Conservation (phyloP, 1,140 invertebrate species). For the Myzus persicae region DNA sequence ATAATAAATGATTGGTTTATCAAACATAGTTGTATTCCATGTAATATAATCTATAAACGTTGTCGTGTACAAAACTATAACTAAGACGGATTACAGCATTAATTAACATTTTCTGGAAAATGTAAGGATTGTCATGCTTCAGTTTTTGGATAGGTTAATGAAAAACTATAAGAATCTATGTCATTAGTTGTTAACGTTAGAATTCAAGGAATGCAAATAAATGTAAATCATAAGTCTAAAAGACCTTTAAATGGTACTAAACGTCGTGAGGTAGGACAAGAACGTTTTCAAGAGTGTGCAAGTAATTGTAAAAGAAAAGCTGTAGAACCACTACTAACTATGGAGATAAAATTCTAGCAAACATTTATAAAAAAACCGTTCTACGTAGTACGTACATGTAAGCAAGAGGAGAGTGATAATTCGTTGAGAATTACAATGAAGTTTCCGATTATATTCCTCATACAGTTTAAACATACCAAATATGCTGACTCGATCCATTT, state of each 20-base stretch:
- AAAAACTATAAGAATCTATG: too few species aligned
- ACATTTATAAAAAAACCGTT: neutral
- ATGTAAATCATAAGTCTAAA: neutral
- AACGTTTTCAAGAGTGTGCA: neutral
- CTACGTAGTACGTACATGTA: neutral
- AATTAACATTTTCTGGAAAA: neutral
- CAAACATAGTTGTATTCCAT: neutral
- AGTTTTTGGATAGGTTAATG: too few species aligned
- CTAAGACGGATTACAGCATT: neutral
- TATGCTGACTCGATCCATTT: neutral
- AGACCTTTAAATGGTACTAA: neutral
- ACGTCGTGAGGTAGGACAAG: neutral
- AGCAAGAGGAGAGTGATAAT: neutral
- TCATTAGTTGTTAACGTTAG: neutral
- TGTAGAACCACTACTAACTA: neutral
- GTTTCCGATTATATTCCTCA: neutral
- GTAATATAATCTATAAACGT: neutral
- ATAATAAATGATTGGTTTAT: neutral
- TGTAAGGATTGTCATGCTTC: neutral
- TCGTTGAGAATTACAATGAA: too few species aligned
- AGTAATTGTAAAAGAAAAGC: neutral
- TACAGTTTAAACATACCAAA: neutral
- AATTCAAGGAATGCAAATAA: neutral
- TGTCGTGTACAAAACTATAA: neutral
- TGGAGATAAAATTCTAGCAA: neutral